Evolutionary conservation across 92 coral and sea anemone genomes (phyloP).

Genomic region (Montipora capitata): DNA sequence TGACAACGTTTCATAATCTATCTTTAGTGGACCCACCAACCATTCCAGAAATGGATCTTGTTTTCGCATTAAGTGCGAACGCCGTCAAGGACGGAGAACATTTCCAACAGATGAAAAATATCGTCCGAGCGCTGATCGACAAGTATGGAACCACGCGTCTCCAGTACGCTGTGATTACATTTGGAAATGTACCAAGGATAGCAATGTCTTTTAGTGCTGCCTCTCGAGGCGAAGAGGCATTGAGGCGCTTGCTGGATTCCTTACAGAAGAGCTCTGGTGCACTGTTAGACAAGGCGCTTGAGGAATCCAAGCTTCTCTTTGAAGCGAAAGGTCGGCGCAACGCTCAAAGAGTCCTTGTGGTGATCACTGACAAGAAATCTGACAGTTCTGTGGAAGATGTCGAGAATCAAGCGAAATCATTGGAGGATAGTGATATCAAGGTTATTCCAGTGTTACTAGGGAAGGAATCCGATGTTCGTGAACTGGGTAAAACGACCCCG

Average conservation of each 20-base stretch:
- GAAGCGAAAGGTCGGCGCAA: slow-evolving; percentile 80
- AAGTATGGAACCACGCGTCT: slow-evolving; percentile 82
- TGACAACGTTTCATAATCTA: not conserved
- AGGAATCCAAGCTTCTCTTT: slow-evolving; percentile 71
- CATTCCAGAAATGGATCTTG: slow-evolving; percentile 73
- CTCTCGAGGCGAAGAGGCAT: slow-evolving; percentile 3
- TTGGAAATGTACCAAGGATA: slow-evolving; percentile 67
- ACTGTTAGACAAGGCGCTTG: slow-evolving; percentile 69
- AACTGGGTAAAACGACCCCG: slow-evolving; percentile 65
- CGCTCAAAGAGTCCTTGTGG: slow-evolving; percentile 81
- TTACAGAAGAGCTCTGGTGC: slow-evolving; percentile 51
- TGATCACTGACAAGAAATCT: slow-evolving; percentile 71
- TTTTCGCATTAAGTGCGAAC: slow-evolving; percentile 85
- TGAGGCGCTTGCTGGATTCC: slow-evolving; percentile 10
- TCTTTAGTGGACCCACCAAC: slow-evolving; percentile 37
- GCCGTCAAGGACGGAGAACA: slow-evolving; percentile 62
- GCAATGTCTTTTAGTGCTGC: slow-evolving; percentile 47
- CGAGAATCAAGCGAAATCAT: slow-evolving; percentile 47
- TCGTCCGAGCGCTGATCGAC: slow-evolving; percentile 77
- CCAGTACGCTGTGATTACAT: slow-evolving; percentile 79
- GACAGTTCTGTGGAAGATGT: slow-evolving; percentile 52
- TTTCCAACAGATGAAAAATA: slow-evolving; percentile 85
- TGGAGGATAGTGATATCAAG: slow-evolving; percentile 74
- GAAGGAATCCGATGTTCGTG: slow-evolving; percentile 56
- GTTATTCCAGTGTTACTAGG: slow-evolving; percentile 88